Evolutionary conservation across 2,797 vertebrate genomes (phyloP).

Genomic region (Antrozous pallidus): DNA sequence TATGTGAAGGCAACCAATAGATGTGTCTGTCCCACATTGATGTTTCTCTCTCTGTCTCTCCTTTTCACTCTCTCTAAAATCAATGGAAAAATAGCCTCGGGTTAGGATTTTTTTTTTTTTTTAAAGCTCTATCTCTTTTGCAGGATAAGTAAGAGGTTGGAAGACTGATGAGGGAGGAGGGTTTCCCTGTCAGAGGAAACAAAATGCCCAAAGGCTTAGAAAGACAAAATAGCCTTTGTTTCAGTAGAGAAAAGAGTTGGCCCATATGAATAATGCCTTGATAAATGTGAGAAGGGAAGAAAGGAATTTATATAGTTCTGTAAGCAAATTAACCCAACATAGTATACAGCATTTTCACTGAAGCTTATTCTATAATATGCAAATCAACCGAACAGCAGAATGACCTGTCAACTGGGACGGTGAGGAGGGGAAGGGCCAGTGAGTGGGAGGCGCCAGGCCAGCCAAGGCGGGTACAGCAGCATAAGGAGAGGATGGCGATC

Average conservation of each 20-base stretch:
- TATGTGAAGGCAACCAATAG: no score
- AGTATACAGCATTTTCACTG: background rate
- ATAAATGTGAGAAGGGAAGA: background rate
- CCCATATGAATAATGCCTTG: background rate
- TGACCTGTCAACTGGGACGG: no score
- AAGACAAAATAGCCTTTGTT: background rate
- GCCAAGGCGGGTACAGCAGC: no score
- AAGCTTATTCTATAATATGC: background rate
- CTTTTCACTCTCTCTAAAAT: background rate
- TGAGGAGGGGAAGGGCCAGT: no score
- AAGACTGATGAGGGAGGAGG: background rate
- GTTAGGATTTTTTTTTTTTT: no score
- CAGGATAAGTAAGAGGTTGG: background rate
- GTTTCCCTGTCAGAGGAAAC: background rate
- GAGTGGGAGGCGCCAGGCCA: accelerated
- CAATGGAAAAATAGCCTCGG: no score
- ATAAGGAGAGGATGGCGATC: no score
- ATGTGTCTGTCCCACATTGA: no score
- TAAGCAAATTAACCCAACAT: background rate
- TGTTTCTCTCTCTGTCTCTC: no score
- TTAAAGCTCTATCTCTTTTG: background rate
- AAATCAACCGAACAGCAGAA: no score
- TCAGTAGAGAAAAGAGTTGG: background rate
- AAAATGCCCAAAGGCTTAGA: background rate
- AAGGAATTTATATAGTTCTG: background rate